Base-by-base conservation (phyloP, 1,140 invertebrate species). In the Pomacea maculata region DNA sequence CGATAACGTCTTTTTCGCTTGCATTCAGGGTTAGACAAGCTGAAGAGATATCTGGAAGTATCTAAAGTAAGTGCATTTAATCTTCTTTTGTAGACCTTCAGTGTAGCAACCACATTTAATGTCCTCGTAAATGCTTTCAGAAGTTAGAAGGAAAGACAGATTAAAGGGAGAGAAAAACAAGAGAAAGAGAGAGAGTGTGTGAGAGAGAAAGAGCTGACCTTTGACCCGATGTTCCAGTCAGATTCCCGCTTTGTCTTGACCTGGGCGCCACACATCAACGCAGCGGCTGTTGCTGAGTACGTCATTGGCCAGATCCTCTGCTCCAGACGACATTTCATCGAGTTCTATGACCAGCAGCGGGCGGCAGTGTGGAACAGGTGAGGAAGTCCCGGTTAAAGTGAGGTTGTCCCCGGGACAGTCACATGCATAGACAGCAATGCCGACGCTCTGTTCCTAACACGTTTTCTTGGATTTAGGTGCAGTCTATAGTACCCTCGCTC, bases 271-370 rank as follows among this genome's bases (percentile, higher is more conserved):
- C 57, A 61, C 11, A 29, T 75, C 10, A n/a, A 52, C 55, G 7
- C 73, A 55, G 54, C 54, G 9, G 7, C 19, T 55, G 73, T 75
- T 54, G 54, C 73, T 19, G 54, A 75, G 54, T 75, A 75, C 54
- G 73, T 57, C 17, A 75, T 75, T 61, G 73, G 73, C 4, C 73
- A 75, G 55, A 25, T 75, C 25, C 17, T 75, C 11, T 52, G 45
- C 73, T 1, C n/a, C 25, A 45, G 25, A 15, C 34, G 73, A 9
- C 34, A 75, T 4, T 57, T 75, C 6, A 25, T 55, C 7, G 25
- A 57, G 19, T 75, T 52, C 54, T 54, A 55, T n/a, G 54, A 55
- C 54, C 73, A 75, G 57, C 73, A 75, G 73, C 54, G 55, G 54
- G 19, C 12, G 15, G 8, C 52, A 12, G 73, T 57, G 21, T 75